These are phyloP conservation scores for Perizoma flavofasciatum DNA, from an alignment of 2,888 invertebrate species.

Conservation along the genomic window DNA sequence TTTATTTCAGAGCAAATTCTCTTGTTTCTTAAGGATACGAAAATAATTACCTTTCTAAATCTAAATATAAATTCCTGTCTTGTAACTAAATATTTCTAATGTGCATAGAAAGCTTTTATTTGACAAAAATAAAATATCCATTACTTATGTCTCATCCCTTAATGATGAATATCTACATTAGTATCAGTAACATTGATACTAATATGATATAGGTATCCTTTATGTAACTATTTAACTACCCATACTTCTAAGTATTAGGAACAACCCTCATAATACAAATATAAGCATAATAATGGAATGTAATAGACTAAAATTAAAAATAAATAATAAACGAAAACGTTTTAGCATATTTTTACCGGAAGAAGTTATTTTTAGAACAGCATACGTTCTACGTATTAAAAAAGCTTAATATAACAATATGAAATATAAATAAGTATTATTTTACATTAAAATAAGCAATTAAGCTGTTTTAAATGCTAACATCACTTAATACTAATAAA, in stretches of 20 bases:
- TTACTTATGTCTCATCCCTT: constrained; percentile 41
- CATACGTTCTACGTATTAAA: constrained; percentile 73
- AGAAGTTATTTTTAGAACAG: constrained; percentile 45
- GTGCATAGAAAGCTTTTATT: constrained; percentile 46
- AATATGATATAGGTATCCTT: constrained; percentile 22
- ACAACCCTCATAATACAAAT: constrained; percentile 69
- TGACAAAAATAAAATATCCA: constrained; percentile 44
- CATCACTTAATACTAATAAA: constrained; percentile 79
- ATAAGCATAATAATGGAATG: constrained; percentile 58
- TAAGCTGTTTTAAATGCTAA: constrained; percentile 77
- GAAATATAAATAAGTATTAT: constrained; percentile 79
- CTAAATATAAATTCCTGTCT: neutral
- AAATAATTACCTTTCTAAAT: no score
- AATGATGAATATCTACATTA: constrained; percentile 25
- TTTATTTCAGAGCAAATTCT: no score
- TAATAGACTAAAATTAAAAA: constrained; percentile 59
- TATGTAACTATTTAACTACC: constrained; percentile 44
- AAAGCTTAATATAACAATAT: constrained; percentile 70
- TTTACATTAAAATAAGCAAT: constrained; percentile 81
- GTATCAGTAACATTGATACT: constrained; percentile 1
- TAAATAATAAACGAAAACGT: constrained; percentile 49
- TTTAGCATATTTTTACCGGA: constrained; percentile 29
- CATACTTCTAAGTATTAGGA: constrained; percentile 68
- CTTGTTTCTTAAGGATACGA: no score
- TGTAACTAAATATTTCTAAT: constrained; percentile 37